Evolutionary conservation across 35 echinoderm and acorn worm genomes (phyloP).

Genomic region (Apostichopus parvimensis): DNA sequence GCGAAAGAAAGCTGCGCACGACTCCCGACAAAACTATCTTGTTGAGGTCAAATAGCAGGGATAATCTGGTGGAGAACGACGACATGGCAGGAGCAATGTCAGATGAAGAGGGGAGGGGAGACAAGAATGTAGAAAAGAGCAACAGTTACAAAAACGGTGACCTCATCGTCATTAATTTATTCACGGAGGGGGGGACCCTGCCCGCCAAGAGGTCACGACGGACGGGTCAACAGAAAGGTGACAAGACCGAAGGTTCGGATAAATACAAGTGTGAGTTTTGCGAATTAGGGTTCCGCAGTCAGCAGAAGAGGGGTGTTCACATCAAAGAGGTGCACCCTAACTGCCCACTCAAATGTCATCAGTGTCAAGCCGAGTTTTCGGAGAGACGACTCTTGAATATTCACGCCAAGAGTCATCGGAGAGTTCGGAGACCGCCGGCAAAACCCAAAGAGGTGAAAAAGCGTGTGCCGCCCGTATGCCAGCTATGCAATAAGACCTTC

Average conservation of each 20-base stretch:
- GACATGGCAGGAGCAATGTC: neutral
- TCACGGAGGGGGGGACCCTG: slow-evolving; percentile 38
- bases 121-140: neutral
- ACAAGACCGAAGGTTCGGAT: neutral
- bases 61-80: slow-evolving; percentile 5
- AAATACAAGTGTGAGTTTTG: slow-evolving; percentile 44
- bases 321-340: slow-evolving; percentile 17
- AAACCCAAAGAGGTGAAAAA: slow-evolving; percentile 39
- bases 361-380: slow-evolving; percentile 21
- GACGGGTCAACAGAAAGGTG: neutral
- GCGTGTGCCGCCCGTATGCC: slow-evolving; percentile 24
- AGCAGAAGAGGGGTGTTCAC: slow-evolving; percentile 26
- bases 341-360: slow-evolving; percentile 10
- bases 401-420: slow-evolving; percentile 22
- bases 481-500: slow-evolving; percentile 46
- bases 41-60: neutral
- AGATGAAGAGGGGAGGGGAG: neutral
- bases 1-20: neutral
- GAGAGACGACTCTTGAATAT: neutral
- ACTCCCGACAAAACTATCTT: slow-evolving; percentile 29
- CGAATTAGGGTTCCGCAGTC: neutral
- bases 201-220: neutral
- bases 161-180: slow-evolving; percentile 50
- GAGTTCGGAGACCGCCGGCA: neutral
- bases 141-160: slow-evolving; percentile 41